Evolutionary conservation across 2,888 invertebrate species (phyloP).

Genomic region (Oasisia sp.): DNA sequence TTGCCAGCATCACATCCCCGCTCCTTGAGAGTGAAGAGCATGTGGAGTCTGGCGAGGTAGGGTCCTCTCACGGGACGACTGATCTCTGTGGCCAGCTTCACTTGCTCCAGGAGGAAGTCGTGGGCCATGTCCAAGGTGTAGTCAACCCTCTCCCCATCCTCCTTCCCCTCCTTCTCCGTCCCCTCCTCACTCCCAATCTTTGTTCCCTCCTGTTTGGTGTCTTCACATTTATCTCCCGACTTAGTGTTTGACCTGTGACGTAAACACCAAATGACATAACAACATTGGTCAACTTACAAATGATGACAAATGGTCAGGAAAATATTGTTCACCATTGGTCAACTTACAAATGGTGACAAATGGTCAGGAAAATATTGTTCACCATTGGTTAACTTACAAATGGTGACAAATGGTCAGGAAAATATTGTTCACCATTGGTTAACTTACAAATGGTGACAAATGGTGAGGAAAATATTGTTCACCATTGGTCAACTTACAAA

Average conservation of each 20-base stretch:
- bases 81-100: conserved; percentile 38
- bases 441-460: no score
- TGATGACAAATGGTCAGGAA: not conserved
- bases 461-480: no score
- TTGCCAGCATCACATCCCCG: not conserved
- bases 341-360: no score
- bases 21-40: conserved; percentile 52
- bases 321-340: not conserved
- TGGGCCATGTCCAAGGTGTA: conserved; percentile 54
- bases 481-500: no score
- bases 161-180: not conserved
- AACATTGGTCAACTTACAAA: not conserved
- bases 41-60: conserved; percentile 83
- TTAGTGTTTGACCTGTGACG: not conserved
- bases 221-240: not conserved
- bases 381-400: no score
- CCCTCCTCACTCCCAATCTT: conserved; percentile 14
- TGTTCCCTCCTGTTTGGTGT: conserved; percentile 10
- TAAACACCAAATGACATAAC: not conserved
- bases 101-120: conserved; percentile 56
- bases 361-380: no score
- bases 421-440: no score
- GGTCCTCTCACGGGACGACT: conserved; percentile 75
- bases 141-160: conserved; percentile 43
- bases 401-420: no score